Percentiles rank a stretch among this genome's conserved stretches.
Evolutionary conservation across 2,888 invertebrate species (phyloP).

Genomic region (Lycophotia porphyrea): DNA sequence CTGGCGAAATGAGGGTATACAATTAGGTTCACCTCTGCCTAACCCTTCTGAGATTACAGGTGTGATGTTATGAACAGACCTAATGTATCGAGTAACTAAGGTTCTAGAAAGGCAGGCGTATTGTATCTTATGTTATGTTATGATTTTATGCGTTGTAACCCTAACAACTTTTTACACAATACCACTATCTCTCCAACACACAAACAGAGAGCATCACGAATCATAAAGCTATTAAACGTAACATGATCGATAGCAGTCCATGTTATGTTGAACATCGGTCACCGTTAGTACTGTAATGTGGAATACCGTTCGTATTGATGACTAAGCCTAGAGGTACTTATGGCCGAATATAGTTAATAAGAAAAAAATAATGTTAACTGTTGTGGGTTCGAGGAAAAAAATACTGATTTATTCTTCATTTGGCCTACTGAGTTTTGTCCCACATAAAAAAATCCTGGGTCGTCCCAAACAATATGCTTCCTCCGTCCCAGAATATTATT

Average conservation of each 20-base stretch:
- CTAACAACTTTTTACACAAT: background rate
- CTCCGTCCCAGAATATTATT: too few species aligned
- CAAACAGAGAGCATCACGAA: slow-evolving; percentile 34
- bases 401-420: too few species aligned
- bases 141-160: background rate
- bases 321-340: slow-evolving; percentile 42
- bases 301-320: slow-evolving; percentile 57
- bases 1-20: too few species aligned
- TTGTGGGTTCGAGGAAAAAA: background rate
- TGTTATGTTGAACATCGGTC: slow-evolving; percentile 36
- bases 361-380: slow-evolving; percentile 9
- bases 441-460: too few species aligned
- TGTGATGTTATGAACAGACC: too few species aligned
- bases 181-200: background rate
- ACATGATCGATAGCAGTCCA: slow-evolving; percentile 52
- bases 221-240: slow-evolving; percentile 32
- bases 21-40: too few species aligned
- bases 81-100: too few species aligned
- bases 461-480: too few species aligned
- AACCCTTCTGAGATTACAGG: too few species aligned
- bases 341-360: slow-evolving; percentile 23
- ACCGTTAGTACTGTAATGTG: slow-evolving; percentile 60
- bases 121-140: too few species aligned
- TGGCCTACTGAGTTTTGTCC: too few species aligned
- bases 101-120: too few species aligned